A percentile compares a stretch with the other conserved stretches of the same genome.
Evolutionary conservation across 23 tunicate species (phyloP).

Genomic region (Halocynthia aurantium): DNA sequence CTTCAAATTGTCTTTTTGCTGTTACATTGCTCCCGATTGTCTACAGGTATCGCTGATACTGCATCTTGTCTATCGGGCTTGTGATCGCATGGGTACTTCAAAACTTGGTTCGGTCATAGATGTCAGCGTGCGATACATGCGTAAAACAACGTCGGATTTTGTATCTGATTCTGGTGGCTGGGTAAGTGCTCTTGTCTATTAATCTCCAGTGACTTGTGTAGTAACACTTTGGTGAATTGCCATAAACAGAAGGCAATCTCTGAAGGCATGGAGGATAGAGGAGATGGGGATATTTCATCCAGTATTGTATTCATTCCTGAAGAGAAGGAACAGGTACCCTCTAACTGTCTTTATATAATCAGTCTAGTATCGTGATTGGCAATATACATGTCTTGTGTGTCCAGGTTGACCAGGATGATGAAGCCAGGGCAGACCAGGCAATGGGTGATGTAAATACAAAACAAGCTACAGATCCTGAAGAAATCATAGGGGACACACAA

Average conservation of each 20-base stretch:
- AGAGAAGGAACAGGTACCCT: too few species aligned
- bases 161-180: conserved; percentile 42
- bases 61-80: conserved; percentile 21
- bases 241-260: too few species aligned
- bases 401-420: conserved; percentile 30
- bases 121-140: conserved; percentile 35
- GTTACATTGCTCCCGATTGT: too few species aligned
- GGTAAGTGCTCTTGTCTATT: conserved; percentile 29
- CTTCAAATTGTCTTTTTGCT: too few species aligned
- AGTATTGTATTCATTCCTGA: too few species aligned
- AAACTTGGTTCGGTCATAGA: conserved; percentile 27
- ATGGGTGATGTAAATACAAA: background rate
- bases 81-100: conserved; percentile 1
- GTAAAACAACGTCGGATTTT: conserved; percentile 30
- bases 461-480: background rate
- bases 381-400: background rate
- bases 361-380: too few species aligned
- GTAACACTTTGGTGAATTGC: too few species aligned
- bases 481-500: too few species aligned
- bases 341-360: too few species aligned
- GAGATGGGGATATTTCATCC: too few species aligned
- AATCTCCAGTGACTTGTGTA: too few species aligned
- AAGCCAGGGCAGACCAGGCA: conserved; percentile 12
- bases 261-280: too few species aligned
- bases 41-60: conserved; percentile 43